These are phyloP conservation scores for Aix galericulata DNA, from an alignment of 2,113 vertebrate species.

Conservation along the genomic window DNA sequence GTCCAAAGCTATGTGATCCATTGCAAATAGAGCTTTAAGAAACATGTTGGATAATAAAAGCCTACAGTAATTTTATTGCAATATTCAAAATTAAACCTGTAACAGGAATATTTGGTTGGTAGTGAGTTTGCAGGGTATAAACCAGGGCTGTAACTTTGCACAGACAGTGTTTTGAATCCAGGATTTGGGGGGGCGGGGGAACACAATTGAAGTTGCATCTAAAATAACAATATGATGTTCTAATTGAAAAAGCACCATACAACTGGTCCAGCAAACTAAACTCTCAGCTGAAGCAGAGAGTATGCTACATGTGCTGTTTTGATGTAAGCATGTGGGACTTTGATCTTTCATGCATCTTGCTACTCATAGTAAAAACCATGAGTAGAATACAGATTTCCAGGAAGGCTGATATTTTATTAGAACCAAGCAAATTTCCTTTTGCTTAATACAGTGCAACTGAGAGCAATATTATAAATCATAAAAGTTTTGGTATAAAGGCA, in stretches of 20 bases:
- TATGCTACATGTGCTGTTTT: background rate
- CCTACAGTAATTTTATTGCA: background rate
- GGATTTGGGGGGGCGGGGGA: background rate
- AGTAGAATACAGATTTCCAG: slow-evolving; percentile 22
- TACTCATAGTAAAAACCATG: background rate
- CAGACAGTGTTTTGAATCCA: background rate
- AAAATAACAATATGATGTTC: background rate
- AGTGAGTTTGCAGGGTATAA: background rate
- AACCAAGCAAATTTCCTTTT: slow-evolving; percentile 12
- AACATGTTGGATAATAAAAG: background rate
- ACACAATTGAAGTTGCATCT: background rate
- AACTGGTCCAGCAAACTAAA: background rate
- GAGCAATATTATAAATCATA: slow-evolving; percentile 42
- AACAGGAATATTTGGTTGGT: background rate
- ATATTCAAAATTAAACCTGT: background rate
- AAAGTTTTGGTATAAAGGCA: slow-evolving; percentile 40
- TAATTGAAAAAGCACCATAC: background rate
- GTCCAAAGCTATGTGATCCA: background rate
- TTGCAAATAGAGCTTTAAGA: background rate
- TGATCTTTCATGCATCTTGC: slow-evolving; percentile 1
- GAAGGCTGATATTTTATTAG: background rate
- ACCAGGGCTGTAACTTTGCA: background rate
- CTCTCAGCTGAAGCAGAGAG: background rate
- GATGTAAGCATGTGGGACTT: background rate
- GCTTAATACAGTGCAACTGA: slow-evolving; percentile 29